Evolutionary conservation across 2,797 vertebrate genomes (phyloP).

Genomic region (Eleutherodactylus coqui): DNA sequence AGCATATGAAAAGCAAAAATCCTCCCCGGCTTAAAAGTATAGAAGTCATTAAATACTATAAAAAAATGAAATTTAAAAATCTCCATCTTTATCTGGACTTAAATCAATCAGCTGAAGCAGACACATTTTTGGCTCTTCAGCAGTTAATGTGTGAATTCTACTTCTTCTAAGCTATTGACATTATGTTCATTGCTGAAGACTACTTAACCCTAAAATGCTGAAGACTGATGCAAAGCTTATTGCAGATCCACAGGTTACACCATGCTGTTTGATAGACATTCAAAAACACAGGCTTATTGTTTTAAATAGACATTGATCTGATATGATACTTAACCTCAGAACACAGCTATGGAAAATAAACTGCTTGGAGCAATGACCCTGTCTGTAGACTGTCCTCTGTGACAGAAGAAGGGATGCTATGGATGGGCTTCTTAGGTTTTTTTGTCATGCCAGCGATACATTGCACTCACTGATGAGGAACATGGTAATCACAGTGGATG

Average conservation of each 20-base stretch:
- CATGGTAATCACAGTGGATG: constrained; percentile 24
- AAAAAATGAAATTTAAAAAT: neutral
- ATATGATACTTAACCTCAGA: constrained; percentile 47
- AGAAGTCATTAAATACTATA: neutral
- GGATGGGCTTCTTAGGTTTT: neutral
- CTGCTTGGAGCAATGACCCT: constrained; percentile 25
- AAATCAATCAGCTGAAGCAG: neutral
- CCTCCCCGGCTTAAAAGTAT: constrained; percentile 67
- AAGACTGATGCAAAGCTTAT: constrained; percentile 1
- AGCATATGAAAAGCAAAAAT: constrained; percentile 67
- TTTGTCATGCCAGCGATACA: constrained; percentile 9
- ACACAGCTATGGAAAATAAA: constrained; percentile 52
- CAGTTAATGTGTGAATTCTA: neutral
- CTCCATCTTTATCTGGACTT: neutral
- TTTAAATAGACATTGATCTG: constrained; percentile 55
- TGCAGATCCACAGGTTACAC: neutral
- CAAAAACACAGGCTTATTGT: constrained; percentile 42
- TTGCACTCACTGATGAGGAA: constrained; percentile 33
- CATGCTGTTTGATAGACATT: constrained; percentile 34
- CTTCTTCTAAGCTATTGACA: neutral
- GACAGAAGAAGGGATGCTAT: constrained; percentile 30
- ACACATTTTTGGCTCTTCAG: neutral
- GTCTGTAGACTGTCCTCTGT: constrained; percentile 50
- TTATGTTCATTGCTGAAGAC: neutral
- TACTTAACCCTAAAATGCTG: constrained; percentile 1